Conservation (phyloP, 2,888 invertebrate species). For the Macroteleia sp. region DNA sequence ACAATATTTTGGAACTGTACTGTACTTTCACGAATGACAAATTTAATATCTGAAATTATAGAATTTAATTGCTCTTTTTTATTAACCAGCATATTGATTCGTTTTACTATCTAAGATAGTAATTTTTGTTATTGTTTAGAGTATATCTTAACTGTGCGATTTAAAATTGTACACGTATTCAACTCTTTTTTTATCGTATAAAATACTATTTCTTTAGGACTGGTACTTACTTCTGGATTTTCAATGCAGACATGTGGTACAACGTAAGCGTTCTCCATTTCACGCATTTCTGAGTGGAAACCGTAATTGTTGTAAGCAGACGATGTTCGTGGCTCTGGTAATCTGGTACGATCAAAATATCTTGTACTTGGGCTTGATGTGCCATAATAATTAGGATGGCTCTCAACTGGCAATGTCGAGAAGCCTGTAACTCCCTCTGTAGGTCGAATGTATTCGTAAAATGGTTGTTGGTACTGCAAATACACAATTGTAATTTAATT, state of each 20-base stretch:
- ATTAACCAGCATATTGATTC: too few species aligned
- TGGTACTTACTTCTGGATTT: constrained; percentile 76
- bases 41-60: too few species aligned
- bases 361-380: constrained; percentile 72
- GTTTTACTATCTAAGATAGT: too few species aligned
- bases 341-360: constrained; percentile 54
- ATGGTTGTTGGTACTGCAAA: constrained; percentile 73
- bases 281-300: constrained; percentile 79
- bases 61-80: too few species aligned
- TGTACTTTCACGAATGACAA: too few species aligned
- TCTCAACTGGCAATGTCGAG: constrained; percentile 65
- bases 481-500: too few species aligned
- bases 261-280: constrained; percentile 76
- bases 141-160: too few species aligned
- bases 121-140: too few species aligned
- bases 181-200: too few species aligned
- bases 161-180: too few species aligned
- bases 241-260: constrained; percentile 77
- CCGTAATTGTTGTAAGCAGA: constrained; percentile 79
- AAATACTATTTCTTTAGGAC: too few species aligned
- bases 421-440: constrained; percentile 50
- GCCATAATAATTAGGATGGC: constrained; percentile 76
- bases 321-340: constrained; percentile 67
- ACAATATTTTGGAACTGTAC: too few species aligned
- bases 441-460: constrained; percentile 77